Conservation (phyloP, 2,888 invertebrate genomes). For the Heteromurus nitidus region DNA sequence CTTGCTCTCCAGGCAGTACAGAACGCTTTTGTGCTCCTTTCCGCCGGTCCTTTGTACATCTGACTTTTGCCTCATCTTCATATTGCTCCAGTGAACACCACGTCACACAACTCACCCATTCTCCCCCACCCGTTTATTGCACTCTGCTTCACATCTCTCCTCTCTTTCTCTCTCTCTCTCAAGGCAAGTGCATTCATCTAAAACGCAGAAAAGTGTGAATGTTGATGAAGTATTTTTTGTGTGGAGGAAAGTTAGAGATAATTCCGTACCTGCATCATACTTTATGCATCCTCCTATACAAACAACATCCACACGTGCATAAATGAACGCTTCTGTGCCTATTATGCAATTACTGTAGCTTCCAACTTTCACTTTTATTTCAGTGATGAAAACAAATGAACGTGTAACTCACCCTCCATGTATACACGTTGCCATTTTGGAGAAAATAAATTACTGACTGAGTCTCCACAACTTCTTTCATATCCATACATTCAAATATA, state of each 20-base stretch:
- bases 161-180: neutral
- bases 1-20: slow-evolving; percentile 43
- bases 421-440: too few relatives aligned
- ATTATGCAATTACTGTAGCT: neutral
- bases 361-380: neutral
- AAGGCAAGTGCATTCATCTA: neutral
- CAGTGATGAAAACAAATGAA: neutral
- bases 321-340: too few relatives aligned
- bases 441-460: too few relatives aligned
- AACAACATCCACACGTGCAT: too few relatives aligned
- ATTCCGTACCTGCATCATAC: neutral
- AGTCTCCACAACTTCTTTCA: too few relatives aligned
- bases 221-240: too few relatives aligned
- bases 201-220: neutral
- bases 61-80: slow-evolving; percentile 39
- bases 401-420: too few relatives aligned
- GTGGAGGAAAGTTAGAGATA: neutral
- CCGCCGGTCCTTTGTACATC: slow-evolving; percentile 40
- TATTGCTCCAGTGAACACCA: neutral
- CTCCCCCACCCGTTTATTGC: slow-evolving; percentile 19
- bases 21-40: slow-evolving; percentile 43
- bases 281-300: too few relatives aligned
- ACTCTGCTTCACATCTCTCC: neutral
- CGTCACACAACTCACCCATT: neutral
- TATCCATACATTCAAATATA: too few relatives aligned